Evolutionary conservation across 2,888 invertebrate species (phyloP).

Genomic region (Dicyrtoma fusca): DNA sequence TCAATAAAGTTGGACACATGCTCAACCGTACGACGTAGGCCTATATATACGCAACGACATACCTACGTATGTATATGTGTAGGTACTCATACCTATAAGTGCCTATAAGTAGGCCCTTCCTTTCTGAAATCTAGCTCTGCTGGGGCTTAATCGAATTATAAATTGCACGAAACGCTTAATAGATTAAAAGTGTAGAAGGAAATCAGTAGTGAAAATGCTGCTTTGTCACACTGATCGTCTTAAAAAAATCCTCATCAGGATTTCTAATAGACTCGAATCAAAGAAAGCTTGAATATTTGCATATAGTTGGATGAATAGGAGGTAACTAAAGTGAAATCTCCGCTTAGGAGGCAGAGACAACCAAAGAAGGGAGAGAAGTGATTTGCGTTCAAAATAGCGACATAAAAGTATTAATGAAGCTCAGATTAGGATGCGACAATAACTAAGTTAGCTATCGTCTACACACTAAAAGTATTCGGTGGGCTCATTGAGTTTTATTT

Average conservation of each 20-base stretch:
- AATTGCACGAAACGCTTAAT: neutral
- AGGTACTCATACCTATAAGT: too few species aligned
- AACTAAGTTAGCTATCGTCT: slow-evolving; percentile 17
- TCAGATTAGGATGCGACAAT: slow-evolving; percentile 24
- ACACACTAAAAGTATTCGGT: slow-evolving; percentile 2
- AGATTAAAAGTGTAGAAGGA: slow-evolving; percentile 2
- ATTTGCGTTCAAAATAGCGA: neutral
- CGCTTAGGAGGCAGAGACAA: too few species aligned
- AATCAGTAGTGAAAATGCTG: neutral
- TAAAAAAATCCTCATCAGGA: neutral
- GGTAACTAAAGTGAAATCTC: neutral
- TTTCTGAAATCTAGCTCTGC: neutral
- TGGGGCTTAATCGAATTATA: neutral
- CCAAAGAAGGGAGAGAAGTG: neutral
- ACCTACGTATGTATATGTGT: too few species aligned
- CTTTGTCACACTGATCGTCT: neutral
- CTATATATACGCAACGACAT: too few species aligned
- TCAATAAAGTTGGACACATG: slow-evolving; percentile 27
- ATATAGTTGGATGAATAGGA: neutral
- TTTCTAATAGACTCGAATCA: neutral
- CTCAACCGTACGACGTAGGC: neutral
- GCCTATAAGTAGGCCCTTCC: neutral
- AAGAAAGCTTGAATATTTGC: slow-evolving; percentile 12
- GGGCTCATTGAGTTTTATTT: slow-evolving; percentile 29
- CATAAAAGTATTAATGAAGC: slow-evolving; percentile 25